A percentile compares a stretch with the other conserved stretches of the same genome.
phyloP scores from a whole-genome alignment of 2,113 vertebrate species.

The Anguilla japonica region DNA sequence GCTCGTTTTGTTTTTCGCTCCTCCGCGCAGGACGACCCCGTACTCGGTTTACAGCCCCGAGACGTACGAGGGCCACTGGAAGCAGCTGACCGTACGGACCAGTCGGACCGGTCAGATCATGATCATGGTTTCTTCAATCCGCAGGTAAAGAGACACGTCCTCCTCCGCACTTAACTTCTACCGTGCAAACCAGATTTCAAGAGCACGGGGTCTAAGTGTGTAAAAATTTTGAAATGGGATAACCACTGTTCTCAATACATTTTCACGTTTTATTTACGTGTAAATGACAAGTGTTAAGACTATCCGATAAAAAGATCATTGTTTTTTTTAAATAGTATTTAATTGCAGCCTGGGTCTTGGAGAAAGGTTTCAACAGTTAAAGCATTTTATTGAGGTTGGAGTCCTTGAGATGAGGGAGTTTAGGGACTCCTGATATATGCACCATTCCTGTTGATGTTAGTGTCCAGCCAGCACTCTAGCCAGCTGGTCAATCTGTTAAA shows the following conservation, averaged over 20 bases:
- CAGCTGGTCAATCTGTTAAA: not conserved
- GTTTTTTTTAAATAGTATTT: no score
- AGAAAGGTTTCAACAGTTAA: no score
- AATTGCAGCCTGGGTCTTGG: no score
- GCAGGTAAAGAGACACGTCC: constrained; percentile 71
- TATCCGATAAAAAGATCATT: no score
- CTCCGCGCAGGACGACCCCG: constrained; percentile 75
- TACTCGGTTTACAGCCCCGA: constrained; percentile 90
- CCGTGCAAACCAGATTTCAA: not conserved
- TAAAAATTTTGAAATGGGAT: not conserved
- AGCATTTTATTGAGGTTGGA: not conserved
- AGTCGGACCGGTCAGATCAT: constrained; percentile 81
- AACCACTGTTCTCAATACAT: not conserved
- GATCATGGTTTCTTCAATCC: constrained; percentile 91
- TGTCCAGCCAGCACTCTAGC: not conserved
- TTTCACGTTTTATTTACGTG: no score
- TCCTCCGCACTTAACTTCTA: not conserved
- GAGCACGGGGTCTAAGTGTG: not conserved
- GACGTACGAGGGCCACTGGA: constrained; percentile 93
- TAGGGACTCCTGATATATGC: not conserved
- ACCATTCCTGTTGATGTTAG: not conserved
- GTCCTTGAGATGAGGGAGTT: not conserved
- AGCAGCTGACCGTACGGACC: constrained; percentile 90
- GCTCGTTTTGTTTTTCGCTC: not conserved
- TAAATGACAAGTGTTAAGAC: no score